phyloP scores from a whole-genome alignment of 1,140 invertebrate genomes.

The Reticulitermes speratus region DNA sequence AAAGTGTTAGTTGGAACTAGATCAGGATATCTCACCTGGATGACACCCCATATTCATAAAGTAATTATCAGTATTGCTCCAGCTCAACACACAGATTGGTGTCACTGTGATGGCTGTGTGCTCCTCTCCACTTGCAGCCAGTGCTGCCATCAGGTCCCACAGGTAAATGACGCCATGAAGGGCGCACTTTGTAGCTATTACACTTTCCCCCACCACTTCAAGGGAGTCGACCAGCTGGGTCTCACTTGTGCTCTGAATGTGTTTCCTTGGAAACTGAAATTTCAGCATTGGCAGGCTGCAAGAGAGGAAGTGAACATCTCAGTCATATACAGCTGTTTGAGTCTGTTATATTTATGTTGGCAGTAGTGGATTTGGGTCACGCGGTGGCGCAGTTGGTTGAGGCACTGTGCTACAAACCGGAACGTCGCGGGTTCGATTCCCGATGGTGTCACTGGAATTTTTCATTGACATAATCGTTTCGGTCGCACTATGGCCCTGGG shows the following conservation, averaged over 20 bases:
- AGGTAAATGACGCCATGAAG: constrained; percentile 48
- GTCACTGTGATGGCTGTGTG: constrained; percentile 36
- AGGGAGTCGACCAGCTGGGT: constrained; percentile 44
- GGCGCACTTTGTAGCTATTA: constrained; percentile 50
- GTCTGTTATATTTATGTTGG: too few relatives aligned
- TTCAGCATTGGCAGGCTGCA: neutral
- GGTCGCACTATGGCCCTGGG: too few relatives aligned
- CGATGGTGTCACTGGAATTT: too few relatives aligned
- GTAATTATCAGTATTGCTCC: constrained; percentile 50
- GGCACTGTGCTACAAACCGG: too few relatives aligned
- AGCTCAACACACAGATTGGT: constrained; percentile 45
- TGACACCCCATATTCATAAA: constrained; percentile 50
- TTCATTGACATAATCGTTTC: too few relatives aligned
- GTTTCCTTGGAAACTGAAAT: neutral
- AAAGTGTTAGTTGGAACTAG: too few relatives aligned
- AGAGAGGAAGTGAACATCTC: neutral
- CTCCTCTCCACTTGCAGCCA: constrained; percentile 26
- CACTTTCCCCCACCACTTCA: constrained; percentile 39
- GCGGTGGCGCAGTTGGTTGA: too few relatives aligned
- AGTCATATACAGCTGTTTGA: too few relatives aligned
- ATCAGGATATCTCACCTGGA: constrained; percentile 40
- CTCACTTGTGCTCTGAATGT: neutral
- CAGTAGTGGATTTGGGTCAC: too few relatives aligned
- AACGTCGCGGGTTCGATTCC: too few relatives aligned
- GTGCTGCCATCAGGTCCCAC: constrained; percentile 39